Evolutionary conservation across 2,888 invertebrate genomes (phyloP), one percentile per base, ranked within the genome.

Genomic region (Sialis fuliginosa): DNA sequence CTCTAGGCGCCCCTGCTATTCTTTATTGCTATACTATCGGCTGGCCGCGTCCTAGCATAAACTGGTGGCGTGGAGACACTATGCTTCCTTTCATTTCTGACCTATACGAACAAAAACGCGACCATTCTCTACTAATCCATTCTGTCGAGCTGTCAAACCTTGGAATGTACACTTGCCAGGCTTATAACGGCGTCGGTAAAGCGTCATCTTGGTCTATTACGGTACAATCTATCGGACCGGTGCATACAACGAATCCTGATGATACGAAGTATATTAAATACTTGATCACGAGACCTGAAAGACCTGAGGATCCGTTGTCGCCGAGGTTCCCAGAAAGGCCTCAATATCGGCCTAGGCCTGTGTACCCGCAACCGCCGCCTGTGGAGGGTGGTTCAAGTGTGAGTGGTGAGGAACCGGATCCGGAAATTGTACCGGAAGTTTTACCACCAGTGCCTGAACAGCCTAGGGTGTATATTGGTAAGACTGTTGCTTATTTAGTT

Each of bases 141-240:
- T 68, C 75, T 1, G 77, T 92, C 9, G 71, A 75, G 34, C 57
- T 81, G 13, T 74, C 77, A 6, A 83, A 83, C 56, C 72, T 89
- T 46, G 93, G 92, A 5, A 73, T 80, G 44, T 95, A 95, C 66
- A 82, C 81, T 6, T 95, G 95, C 60, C 83, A 86, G 58, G 92
- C 88, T 5, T 92, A 83, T 64, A 92, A 92, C 60, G 88, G 86
- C 2, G 61, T 75, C 6, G 81, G 79, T 8, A 76, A 77, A 54
- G 79, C 91, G 5, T 81, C 81, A 1, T 80, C 84, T 42, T 83
- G 85, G 78, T 74, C 79, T 9, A 74, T 87, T 6, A 72, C 75
- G 0, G 71, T 92, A 9, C 77, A 77, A 57, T 83, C 85, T 0
- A 66, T 78, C 52, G 80, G 80, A 12, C 81, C 84, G 0, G 76